phyloP scores from a whole-genome alignment of 2,113 vertebrate species.

The Eulemur macaco region DNA sequence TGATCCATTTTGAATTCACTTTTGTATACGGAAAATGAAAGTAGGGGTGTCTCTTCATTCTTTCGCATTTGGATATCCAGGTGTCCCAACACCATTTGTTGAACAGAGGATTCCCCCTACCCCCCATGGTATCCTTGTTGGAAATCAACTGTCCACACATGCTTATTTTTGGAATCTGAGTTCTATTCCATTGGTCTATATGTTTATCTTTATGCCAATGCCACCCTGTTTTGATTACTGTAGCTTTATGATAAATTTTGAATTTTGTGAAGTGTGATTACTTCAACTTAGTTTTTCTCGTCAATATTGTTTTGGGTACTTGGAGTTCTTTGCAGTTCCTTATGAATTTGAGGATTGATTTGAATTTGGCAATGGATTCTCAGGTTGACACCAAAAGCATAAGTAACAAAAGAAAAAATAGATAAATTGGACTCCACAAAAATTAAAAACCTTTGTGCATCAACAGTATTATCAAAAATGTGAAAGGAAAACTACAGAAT shows the following conservation, averaged over 20 bases:
- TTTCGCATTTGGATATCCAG: not conserved
- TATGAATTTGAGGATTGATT: not conserved
- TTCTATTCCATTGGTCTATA: not conserved
- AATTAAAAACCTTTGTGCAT: not conserved
- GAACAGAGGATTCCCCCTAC: not conserved
- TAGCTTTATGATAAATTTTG: not conserved
- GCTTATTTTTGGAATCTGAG: not conserved
- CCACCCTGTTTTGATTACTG: not conserved
- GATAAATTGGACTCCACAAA: not conserved
- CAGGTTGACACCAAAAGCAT: not conserved
- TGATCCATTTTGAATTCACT: not conserved
- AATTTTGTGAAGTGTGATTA: not conserved
- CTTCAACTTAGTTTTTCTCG: not conserved
- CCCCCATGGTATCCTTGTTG: not conserved
- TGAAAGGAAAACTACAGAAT: not conserved
- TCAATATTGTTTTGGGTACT: not conserved
- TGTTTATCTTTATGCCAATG: not conserved
- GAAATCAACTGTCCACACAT: not conserved
- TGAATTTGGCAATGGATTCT: not conserved
- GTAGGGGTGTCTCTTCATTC: not conserved
- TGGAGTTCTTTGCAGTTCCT: not conserved
- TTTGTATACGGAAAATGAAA: not conserved
- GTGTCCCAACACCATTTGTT: not conserved
- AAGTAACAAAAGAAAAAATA: not conserved
- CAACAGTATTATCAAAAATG: not conserved